Conservation (phyloP, 2,888 invertebrate genomes). For the Drosophila borealis region DNA sequence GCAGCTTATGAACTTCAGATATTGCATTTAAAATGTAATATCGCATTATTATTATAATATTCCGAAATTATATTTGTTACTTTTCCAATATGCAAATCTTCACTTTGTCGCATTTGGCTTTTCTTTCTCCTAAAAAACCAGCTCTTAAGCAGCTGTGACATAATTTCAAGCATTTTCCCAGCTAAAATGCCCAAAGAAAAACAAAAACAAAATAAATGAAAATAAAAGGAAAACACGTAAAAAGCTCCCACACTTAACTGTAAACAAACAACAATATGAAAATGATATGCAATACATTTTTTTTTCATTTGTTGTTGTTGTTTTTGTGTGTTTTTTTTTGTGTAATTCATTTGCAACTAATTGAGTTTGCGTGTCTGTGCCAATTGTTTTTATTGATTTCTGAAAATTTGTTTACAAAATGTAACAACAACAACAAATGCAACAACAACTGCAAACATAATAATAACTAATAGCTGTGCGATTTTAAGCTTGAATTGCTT, state of each 20-base stretch:
- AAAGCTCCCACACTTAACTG: constrained; percentile 52
- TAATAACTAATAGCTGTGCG: constrained; percentile 47
- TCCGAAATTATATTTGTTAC: background rate
- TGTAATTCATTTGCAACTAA: constrained; percentile 68
- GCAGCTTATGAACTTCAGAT: too few relatives aligned
- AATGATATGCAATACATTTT: constrained; percentile 46
- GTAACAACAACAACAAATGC: constrained; percentile 35
- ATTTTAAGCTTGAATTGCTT: constrained; percentile 66
- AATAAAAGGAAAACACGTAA: background rate
- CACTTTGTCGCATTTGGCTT: background rate
- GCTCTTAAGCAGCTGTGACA: constrained; percentile 15
- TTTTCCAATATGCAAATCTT: background rate
- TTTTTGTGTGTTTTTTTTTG: constrained; percentile 17
- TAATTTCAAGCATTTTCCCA: constrained; percentile 24
- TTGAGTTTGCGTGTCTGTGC: constrained; percentile 77
- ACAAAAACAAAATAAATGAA: background rate
- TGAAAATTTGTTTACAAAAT: constrained; percentile 67
- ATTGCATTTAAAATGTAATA: too few relatives aligned
- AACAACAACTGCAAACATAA: constrained; percentile 37
- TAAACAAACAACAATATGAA: constrained; percentile 45
- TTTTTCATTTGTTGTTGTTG: constrained; percentile 13
- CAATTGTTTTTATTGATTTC: constrained; percentile 72
- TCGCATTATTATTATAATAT: too few relatives aligned
- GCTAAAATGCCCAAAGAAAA: background rate
- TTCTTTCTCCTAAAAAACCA: background rate